phyloP scores from a whole-genome alignment of 2,797 vertebrate species.

The Coendou prehensilis region DNA sequence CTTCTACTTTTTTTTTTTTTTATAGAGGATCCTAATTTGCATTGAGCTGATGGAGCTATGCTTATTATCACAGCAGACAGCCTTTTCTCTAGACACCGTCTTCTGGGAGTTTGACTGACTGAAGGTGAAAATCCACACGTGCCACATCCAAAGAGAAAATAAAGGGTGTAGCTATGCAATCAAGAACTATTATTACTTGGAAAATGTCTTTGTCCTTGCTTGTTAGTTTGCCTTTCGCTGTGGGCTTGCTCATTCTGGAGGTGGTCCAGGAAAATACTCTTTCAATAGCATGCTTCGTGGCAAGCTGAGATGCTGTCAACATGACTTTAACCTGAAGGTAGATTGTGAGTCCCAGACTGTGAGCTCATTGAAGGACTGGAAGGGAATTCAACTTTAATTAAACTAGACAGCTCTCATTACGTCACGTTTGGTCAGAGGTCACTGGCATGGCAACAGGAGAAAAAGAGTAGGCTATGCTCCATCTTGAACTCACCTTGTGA shows the following conservation, averaged over 20 bases:
- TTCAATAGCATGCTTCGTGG: slow-evolving; percentile 81
- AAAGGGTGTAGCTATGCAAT: slow-evolving; percentile 87
- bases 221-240: slow-evolving; percentile 70
- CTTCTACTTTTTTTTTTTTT: slow-evolving; percentile 66
- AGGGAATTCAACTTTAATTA: slow-evolving; percentile 83
- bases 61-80: not conserved
- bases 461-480: slow-evolving; percentile 82
- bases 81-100: not conserved
- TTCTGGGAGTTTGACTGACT: slow-evolving; percentile 18
- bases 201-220: slow-evolving; percentile 85
- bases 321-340: slow-evolving; percentile 74
- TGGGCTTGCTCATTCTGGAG: slow-evolving; percentile 76
- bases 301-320: slow-evolving; percentile 74
- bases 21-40: slow-evolving; percentile 78
- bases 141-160: slow-evolving; percentile 85
- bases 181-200: slow-evolving; percentile 85
- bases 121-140: slow-evolving; percentile 65
- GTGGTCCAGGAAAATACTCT: slow-evolving; percentile 81
- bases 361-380: slow-evolving; percentile 77
- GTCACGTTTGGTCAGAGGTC: slow-evolving; percentile 80
- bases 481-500: slow-evolving; percentile 75
- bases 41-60: slow-evolving; percentile 71
- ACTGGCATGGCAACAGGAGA: slow-evolving; percentile 88
- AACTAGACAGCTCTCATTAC: slow-evolving; percentile 78
- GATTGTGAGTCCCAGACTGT: slow-evolving; percentile 24